A percentile compares a stretch with the other conserved stretches of the same genome.
These are phyloP conservation scores for Symphodus melops DNA, from an alignment of 2,113 vertebrate genomes.

Conservation along the genomic window DNA sequence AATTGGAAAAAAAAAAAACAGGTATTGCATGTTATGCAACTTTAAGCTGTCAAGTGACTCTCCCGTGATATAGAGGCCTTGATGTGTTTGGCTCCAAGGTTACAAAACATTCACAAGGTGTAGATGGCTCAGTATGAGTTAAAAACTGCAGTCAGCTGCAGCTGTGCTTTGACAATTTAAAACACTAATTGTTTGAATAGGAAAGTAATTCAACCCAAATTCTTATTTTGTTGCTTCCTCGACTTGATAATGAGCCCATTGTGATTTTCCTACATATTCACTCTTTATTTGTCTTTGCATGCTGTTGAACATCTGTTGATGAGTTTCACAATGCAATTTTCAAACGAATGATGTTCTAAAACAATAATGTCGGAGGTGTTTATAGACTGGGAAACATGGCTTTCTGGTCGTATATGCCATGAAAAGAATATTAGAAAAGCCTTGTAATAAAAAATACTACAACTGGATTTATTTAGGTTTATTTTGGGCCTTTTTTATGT, in stretches of 20 bases:
- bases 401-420: too few species aligned
- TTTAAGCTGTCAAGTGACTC: slow-evolving; percentile 36
- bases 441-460: not conserved
- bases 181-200: not conserved
- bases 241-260: not conserved
- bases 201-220: not conserved
- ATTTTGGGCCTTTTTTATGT: too few species aligned
- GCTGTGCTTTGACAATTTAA: not conserved
- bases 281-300: not conserved
- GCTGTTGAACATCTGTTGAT: not conserved
- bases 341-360: too few species aligned
- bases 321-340: too few species aligned
- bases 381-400: not conserved
- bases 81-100: slow-evolving; percentile 18
- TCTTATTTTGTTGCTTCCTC: not conserved
- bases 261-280: not conserved
- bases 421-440: not conserved
- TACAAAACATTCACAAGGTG: slow-evolving; percentile 5
- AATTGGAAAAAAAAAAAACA: slow-evolving; percentile 19
- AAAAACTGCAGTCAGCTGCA: too few species aligned
- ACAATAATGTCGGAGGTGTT: not conserved
- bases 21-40: slow-evolving; percentile 41
- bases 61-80: slow-evolving; percentile 3
- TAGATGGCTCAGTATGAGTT: not conserved
- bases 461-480: too few species aligned